These are phyloP conservation scores for Vireo altiloquus DNA, from an alignment of 2,113 vertebrate species.

Conservation along the genomic window DNA sequence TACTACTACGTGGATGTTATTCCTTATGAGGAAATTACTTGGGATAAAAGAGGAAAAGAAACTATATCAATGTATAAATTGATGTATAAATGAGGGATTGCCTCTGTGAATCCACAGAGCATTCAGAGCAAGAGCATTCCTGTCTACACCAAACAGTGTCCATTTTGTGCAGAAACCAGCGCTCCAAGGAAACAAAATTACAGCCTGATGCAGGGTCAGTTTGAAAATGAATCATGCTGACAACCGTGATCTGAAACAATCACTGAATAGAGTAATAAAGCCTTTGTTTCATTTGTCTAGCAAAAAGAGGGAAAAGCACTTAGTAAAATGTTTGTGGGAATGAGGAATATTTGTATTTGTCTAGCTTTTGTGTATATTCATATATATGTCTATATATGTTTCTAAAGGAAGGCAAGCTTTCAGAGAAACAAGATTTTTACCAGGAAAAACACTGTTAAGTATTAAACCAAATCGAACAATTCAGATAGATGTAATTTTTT, in stretches of 20 bases:
- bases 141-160: neutral
- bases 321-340: neutral
- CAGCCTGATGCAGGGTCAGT: neutral
- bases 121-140: neutral
- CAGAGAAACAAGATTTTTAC: neutral
- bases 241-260: neutral
- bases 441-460: neutral
- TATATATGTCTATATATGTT: too few species aligned
- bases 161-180: neutral
- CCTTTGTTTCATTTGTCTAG: neutral
- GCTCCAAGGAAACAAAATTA: neutral
- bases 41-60: too few species aligned
- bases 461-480: neutral
- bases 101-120: neutral
- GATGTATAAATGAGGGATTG: too few species aligned
- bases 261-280: neutral
- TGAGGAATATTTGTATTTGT: neutral
- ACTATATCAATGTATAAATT: neutral
- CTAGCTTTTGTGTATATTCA: neutral
- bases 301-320: neutral
- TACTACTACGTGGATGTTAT: too few species aligned
- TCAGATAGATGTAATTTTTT: neutral
- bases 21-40: too few species aligned
- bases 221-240: neutral
- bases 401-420: neutral